These are phyloP conservation scores for Ficedula albicollis DNA, from an alignment of 2,797 vertebrate species.

Conservation along the genomic window DNA sequence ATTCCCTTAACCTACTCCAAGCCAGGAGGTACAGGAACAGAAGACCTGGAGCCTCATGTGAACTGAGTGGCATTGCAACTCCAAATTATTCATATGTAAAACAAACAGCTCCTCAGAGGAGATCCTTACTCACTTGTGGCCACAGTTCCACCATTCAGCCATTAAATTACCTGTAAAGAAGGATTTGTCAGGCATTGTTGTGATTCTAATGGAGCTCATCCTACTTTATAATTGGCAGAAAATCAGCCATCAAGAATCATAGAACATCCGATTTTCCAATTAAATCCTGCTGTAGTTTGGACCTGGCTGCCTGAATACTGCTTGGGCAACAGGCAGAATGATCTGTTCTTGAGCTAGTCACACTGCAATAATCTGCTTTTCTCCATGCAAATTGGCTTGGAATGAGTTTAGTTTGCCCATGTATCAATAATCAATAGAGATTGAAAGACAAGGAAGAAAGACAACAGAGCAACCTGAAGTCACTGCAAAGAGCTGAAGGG, in stretches of 20 bases:
- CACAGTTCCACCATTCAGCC: background rate
- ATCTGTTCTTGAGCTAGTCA: background rate
- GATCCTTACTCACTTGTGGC: background rate
- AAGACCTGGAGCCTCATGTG: background rate
- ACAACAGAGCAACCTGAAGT: background rate
- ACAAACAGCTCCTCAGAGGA: background rate
- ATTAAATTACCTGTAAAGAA: background rate
- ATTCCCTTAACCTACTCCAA: background rate
- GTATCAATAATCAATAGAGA: background rate
- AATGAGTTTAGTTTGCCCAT: background rate
- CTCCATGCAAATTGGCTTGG: background rate
- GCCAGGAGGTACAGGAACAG: background rate
- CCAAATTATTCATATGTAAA: background rate
- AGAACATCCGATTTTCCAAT: slow-evolving; percentile 8
- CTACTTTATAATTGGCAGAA: background rate
- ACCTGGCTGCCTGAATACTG: background rate
- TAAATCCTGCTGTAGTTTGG: background rate
- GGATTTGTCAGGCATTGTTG: background rate
- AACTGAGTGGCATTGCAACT: background rate
- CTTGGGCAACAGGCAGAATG: background rate
- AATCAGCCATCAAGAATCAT: background rate
- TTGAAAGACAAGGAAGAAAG: background rate
- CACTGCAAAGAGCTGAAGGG: background rate
- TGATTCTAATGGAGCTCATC: background rate
- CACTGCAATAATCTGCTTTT: background rate